Percentiles rank a stretch among this genome's conserved stretches.
These are phyloP conservation scores for Brachionus koreanus DNA, from an alignment of 1,140 invertebrate genomes.

Conservation along the genomic window DNA sequence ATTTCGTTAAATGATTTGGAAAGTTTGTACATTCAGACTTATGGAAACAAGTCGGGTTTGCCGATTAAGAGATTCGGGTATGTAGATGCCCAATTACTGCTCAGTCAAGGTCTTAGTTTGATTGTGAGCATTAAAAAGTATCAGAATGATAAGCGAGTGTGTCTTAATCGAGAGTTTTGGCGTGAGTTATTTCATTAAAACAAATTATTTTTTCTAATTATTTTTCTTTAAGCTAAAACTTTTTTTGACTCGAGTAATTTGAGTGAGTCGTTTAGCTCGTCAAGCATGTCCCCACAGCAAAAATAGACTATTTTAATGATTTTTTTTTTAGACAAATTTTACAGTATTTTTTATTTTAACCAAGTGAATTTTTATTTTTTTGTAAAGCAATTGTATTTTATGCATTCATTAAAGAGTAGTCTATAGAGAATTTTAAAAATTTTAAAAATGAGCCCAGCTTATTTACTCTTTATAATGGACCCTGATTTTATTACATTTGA, in stretches of 20 bases:
- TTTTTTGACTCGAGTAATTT: slow-evolving; percentile 6
- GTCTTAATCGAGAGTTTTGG: slow-evolving; percentile 40
- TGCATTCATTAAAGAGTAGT: not conserved
- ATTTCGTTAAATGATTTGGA: not conserved
- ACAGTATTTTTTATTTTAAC: not conserved
- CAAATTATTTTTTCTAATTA: not conserved
- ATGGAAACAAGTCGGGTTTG: not conserved
- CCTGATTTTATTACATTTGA: not conserved
- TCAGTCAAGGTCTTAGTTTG: slow-evolving; percentile 32
- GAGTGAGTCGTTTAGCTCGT: not conserved
- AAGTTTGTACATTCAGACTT: slow-evolving; percentile 24
- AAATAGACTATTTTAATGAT: not conserved
- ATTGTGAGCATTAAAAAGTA: slow-evolving; percentile 30
- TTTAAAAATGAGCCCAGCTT: not conserved
- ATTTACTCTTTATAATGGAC: not conserved
- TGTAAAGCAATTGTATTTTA: slow-evolving; percentile 9
- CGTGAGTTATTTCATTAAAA: not conserved
- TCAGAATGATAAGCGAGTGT: slow-evolving; percentile 32
- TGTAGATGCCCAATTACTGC: slow-evolving; percentile 14
- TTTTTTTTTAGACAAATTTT: not conserved
- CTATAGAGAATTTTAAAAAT: not conserved
- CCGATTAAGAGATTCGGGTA: slow-evolving; percentile 19
- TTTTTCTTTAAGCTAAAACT: slow-evolving; percentile 12
- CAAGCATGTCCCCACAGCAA: not conserved
- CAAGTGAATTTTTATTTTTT: not conserved